Evolutionary conservation across 2,113 vertebrate genomes (phyloP), one percentile per base, ranked within the genome.

Genomic region (Otolemur garnettii): DNA sequence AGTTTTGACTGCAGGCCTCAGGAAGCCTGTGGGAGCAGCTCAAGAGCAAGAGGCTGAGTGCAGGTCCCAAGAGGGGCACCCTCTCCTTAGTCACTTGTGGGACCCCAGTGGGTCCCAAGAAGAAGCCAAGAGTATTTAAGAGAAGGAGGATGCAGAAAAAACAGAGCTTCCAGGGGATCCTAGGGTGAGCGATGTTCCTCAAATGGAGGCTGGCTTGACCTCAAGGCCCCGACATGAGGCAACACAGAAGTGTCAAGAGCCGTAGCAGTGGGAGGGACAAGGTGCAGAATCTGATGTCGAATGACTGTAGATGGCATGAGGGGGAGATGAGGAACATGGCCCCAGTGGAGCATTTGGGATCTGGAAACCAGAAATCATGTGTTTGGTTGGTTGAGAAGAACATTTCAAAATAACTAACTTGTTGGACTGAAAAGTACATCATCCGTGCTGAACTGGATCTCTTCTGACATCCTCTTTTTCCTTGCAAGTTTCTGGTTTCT

Each of bases 181-280:
- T 1, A 1, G 19, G 21, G 3, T 2, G 8, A 66, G 60, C 7
- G 12, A 21, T 0, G 38, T 6, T 17, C 38, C 8, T 84, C 38
- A 26, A 19, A 53, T 17, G 79, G 68, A 84, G 57, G 14, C 26
- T 38, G 59, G 11, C 30, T 59, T 64, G 81, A 35, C 30, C 60
- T 50, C 35, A 18, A 55, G 62, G 30, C 66, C 66, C 14, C 35
- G 38, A 87, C 64, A 28, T 35, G 19, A 59, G 42, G 71, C 81
- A 33, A 60, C 26, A 26, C 13, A 35, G 26, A 28, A n/a, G 4
- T 3, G 22, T 64, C 15, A 12, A 13, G 45, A 50, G 45, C 45
- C 10, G 8, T 8, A 8, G 22, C 24, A 57, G 35, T 7, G 15
- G 7, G 4, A 50, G 28, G 38, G 64, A 42, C 7, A n/a, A 26